Evolutionary conservation across 2,113 vertebrate species (phyloP), one percentile per base, ranked within the genome.

Genomic region (Macquaria australasica): DNA sequence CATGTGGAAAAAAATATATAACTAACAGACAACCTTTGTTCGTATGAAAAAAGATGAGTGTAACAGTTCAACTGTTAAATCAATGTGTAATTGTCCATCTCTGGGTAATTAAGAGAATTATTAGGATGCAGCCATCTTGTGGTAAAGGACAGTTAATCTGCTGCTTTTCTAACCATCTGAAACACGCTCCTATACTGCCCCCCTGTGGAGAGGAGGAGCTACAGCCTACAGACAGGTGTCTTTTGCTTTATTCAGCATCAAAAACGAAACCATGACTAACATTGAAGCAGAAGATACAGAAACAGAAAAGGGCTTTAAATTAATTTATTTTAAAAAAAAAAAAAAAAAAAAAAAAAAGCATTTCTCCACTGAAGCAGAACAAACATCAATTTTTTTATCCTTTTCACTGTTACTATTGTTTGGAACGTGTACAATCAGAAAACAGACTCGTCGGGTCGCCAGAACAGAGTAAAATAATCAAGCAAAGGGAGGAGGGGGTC

Each of bases 281-380:
- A n/a, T 3, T 5, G 10, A 73, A 62, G 6, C 41, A 80, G n/a
- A 56, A 8, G 6, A n/a, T 16, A 34, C 25, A 20, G 77, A 68
- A 16, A 20, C 25, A 79, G 23, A 34, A 67, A 56, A 63, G 43
- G 89, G 90, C 90, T 95, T 96, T 96, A 96, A 96, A 96, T 96
- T 96, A 96, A 96, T 96, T 96, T 96, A 96, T 96, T 94, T 18
- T 67, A 89, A 88, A 89, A 70, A 89, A 88, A 89, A 3, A 34
- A 34, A 45, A 45, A 43, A 45, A 41, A 41, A 41, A 41, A 41
- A 45, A 48, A 48, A 48, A 91, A 92, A 90, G 89, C 91, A 88
- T 94, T 95, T 93, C 91, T 94, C 94, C 95, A 96, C 91, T 94
- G 84, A 94, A 96, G 94, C 94, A 93, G 93, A 94, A 95, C 93